Conservation (phyloP, 2,113 vertebrate species). For the Platichthys stellatus region DNA sequence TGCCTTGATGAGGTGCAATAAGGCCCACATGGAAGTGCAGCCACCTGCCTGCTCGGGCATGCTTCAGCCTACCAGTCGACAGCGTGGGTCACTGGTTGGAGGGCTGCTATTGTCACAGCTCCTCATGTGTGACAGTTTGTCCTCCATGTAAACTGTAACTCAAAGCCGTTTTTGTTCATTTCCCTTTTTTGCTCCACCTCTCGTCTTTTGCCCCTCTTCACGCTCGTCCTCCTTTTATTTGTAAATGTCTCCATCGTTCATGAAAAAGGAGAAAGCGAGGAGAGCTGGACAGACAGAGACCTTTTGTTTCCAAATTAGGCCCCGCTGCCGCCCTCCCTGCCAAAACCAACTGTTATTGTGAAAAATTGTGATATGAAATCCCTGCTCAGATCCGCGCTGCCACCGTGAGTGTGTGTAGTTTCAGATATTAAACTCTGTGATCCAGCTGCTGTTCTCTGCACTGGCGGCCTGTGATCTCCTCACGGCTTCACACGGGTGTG, state of each 20-base stretch:
- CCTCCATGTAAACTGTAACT: slow-evolving; percentile 59
- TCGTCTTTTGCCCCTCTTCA: not conserved
- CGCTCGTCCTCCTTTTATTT: slow-evolving; percentile 23
- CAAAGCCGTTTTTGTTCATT: slow-evolving; percentile 22
- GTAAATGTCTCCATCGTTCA: slow-evolving; percentile 44
- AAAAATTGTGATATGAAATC: slow-evolving; percentile 24
- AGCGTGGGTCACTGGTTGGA: slow-evolving; percentile 9
- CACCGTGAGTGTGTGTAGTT: slow-evolving; percentile 25
- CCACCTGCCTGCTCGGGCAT: slow-evolving; percentile 40
- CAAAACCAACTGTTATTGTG: slow-evolving; percentile 54
- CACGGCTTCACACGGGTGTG: not conserved
- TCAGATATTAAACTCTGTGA: slow-evolving; percentile 35
- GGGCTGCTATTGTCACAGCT: slow-evolving; percentile 42
- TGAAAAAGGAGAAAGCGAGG: slow-evolving; percentile 7
- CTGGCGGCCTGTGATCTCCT: slow-evolving; percentile 1
- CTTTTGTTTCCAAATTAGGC: slow-evolving; percentile 56
- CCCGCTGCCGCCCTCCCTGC: not conserved
- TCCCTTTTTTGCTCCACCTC: slow-evolving; percentile 9
- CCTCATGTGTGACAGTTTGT: slow-evolving; percentile 39
- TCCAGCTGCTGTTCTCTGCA: not conserved
- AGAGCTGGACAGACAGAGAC: slow-evolving; percentile 3
- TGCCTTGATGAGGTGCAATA: not conserved
- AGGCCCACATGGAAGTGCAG: not conserved
- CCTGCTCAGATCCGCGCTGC: slow-evolving; percentile 3
- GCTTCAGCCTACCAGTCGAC: slow-evolving; percentile 18